Percentiles rank a stretch among this genome's conserved stretches.
These are phyloP conservation scores for Drosophila murphyi DNA, from an alignment of 1,140 invertebrate species.

Conservation along the genomic window DNA sequence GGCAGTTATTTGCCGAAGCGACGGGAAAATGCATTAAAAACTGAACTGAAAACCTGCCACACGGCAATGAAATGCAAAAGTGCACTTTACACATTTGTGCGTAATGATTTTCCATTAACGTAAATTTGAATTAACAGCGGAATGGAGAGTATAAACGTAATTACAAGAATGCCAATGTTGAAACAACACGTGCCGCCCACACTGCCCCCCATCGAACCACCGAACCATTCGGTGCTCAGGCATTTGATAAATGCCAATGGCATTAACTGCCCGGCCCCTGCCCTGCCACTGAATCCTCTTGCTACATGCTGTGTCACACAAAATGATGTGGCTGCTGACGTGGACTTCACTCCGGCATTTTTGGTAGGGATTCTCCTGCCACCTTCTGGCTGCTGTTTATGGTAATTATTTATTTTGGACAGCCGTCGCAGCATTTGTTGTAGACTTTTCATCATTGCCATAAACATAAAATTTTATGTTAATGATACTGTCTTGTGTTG, in stretches of 20 bases:
- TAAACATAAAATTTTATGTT: constrained; percentile 83
- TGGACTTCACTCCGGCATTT: constrained; percentile 12
- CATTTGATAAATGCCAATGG: constrained; percentile 77
- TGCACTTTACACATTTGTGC: constrained; percentile 82
- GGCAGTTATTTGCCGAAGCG: constrained; percentile 44
- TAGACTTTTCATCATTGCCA: constrained; percentile 74
- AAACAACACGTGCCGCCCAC: constrained; percentile 48
- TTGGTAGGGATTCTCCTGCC: not conserved
- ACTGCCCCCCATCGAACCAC: not conserved
- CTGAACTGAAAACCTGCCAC: constrained; percentile 31
- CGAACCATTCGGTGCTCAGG: constrained; percentile 17
- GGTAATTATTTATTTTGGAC: constrained; percentile 82
- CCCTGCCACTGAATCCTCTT: constrained; percentile 38
- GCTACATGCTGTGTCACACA: constrained; percentile 28
- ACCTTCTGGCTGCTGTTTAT: constrained; percentile 71
- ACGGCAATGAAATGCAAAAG: constrained; percentile 56
- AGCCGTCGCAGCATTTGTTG: constrained; percentile 67
- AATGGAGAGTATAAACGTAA: constrained; percentile 61
- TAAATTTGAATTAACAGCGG: constrained; percentile 81
- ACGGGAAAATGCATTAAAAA: constrained; percentile 76
- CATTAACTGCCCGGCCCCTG: constrained; percentile 58
- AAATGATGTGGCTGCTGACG: constrained; percentile 41
- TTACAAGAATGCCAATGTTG: constrained; percentile 64
- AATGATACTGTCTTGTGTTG: constrained; percentile 59
- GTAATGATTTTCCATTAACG: constrained; percentile 84